Base-by-base conservation (phyloP, 2,113 vertebrate genomes). In the Ancistrus triradiatus region DNA sequence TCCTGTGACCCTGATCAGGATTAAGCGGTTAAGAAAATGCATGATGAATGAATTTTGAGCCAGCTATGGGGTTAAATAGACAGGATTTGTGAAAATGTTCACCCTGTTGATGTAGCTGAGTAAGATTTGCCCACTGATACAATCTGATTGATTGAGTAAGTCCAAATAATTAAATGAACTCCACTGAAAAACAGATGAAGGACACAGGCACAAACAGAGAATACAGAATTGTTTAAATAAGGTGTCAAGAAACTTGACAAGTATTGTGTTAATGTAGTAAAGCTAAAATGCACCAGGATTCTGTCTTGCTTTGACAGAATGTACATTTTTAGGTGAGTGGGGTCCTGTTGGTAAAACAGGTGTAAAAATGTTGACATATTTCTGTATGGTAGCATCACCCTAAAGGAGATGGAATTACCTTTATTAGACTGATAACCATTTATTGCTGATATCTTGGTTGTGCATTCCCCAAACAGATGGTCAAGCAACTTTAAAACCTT, bases 51-150 rank as follows among this genome's bases (percentile, higher is more conserved):
- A n/a, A n/a, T n/a, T n/a, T n/a, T n/a, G 53, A 48, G 22, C 15
- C 14, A 22, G n/a, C 22, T 42, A 49, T 43, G 63, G 11, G 37
- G 37, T 56, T 40, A 49, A 21, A 40, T n/a, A n/a, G n/a, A n/a
- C n/a, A n/a, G n/a, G 58, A 55, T 61, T 49, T 40, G 7, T n/a
- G 15, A 35, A 17, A 33, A 40, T 18, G 61, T 72, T 50, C 53
- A 66, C 31, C 48, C 60, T 66, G 52, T 60, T 66, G 17, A 66
- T 66, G 18, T 46, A 55, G 44, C 42, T 9, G 4, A 48, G 49
- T 61, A 48, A 2, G 38, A 58, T 55, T 24, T 19, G 27, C 55
- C 51, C 7, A 58, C 42, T 31, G n/a, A 22, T 33, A 44, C 38
- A 72, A 56, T 17, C 42, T 57, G 27, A 10, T 15, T 61, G 51